Percentiles rank a stretch among this genome's conserved stretches.
phyloP scores from a whole-genome alignment of 2,888 invertebrate species.

The Zhengitettix transpicula region DNA sequence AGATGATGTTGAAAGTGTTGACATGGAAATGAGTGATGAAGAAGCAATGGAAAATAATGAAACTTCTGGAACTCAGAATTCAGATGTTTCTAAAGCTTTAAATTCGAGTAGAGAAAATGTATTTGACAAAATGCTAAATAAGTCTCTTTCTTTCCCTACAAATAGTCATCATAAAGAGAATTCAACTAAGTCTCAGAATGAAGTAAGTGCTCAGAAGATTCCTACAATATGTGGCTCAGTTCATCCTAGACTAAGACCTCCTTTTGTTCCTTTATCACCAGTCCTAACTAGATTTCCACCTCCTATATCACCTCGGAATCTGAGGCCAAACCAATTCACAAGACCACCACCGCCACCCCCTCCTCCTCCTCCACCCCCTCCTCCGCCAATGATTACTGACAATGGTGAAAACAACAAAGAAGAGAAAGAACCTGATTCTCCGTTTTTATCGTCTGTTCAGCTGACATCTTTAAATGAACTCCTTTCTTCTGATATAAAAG shows the following conservation, averaged over 20 bases:
- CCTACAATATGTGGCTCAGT: constrained; percentile 8
- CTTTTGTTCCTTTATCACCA: background rate
- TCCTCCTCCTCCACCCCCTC: constrained; percentile 5
- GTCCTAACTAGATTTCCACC: background rate
- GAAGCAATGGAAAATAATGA: constrained; percentile 26
- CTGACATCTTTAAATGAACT: background rate
- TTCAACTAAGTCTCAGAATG: constrained; percentile 7
- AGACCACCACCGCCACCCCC: constrained; percentile 5
- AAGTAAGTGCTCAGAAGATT: constrained; percentile 6
- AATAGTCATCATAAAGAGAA: constrained; percentile 5
- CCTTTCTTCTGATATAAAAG: background rate
- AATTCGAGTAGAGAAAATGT: background rate
- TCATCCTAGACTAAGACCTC: constrained; percentile 1
- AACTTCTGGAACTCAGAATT: background rate
- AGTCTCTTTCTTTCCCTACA: constrained; percentile 7
- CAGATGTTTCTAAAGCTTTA: background rate
- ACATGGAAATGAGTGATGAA: constrained; percentile 78
- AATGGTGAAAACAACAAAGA: background rate
- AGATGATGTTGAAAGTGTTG: constrained; percentile 64
- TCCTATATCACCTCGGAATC: background rate
- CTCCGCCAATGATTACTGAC: background rate
- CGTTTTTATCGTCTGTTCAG: background rate
- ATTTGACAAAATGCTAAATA: background rate
- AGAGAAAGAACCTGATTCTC: too few species aligned
- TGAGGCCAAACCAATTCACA: constrained; percentile 1